Evolutionary conservation across 2,113 vertebrate genomes (phyloP), one percentile per base, ranked within the genome.

Genomic region (Jaculus jaculus): DNA sequence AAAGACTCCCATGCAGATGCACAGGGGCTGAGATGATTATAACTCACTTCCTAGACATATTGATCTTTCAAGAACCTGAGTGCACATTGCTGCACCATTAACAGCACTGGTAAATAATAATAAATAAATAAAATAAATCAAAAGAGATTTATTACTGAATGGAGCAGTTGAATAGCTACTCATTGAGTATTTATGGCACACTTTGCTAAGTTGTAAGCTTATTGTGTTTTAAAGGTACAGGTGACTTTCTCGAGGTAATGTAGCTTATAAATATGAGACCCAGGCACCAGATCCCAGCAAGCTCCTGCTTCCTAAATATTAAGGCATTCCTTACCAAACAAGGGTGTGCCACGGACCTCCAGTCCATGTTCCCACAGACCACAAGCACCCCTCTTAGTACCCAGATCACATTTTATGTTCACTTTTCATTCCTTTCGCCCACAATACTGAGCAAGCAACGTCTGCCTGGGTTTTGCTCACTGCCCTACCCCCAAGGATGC

Each of bases 351-450:
- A 21, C 58, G 23, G 11, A 28, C 7, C 34, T 68, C 18, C 15
- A 7, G 3, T 8, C 15, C 30, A 3, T 11, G 2, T 54, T 37
- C 23, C 34, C 16, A 7, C 0, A 21, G 60, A 5, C 30, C 28
- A 2, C 24, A 5, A 0, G 42, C 2, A 24, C 51, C 74, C 9
- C n/a, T n/a, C 60, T 90, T 32, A 61, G 58, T 30, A 63, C 21
- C 73, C 3, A 1, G 5, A 16, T 32, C 58, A 34, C 63, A 28
- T 0, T 34, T 9, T 28, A 16, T 21, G 28, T 23, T 75, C 61
- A 6, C 9, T 81, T 77, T 84, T 86, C 68, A 37, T 7, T 73
- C 26, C 1, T 86, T 37, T 78, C 9, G 8, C 23, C 26, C 17
- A 15, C 30, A 2, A 1, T n/a, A 9, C 23, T 12, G 61, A 6